A percentile compares a stretch with the other conserved stretches of the same genome.
Conservation (phyloP, 2,797 vertebrate genomes). For the Pseudochaenichthys georgianus region DNA sequence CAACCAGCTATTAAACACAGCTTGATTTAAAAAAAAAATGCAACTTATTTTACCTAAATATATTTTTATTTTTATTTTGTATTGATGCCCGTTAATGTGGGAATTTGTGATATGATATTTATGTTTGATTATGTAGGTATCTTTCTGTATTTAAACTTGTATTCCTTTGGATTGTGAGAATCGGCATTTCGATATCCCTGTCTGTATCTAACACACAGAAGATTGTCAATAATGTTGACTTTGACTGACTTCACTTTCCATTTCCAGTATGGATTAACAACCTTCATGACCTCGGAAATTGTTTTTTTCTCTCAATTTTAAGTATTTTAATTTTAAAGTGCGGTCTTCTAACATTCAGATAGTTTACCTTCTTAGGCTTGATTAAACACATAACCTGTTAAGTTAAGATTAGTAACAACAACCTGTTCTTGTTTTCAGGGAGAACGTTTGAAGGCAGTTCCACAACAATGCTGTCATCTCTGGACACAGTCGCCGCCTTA, state of each 20-base stretch:
- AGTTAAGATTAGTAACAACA: slow-evolving; percentile 3
- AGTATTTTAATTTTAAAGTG: neutral
- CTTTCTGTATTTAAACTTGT: no score
- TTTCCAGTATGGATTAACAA: neutral
- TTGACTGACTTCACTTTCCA: neutral
- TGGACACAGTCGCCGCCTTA: slow-evolving; percentile 90
- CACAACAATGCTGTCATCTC: slow-evolving; percentile 93
- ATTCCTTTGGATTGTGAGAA: no score
- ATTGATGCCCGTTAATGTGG: no score
- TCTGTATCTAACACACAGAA: no score
- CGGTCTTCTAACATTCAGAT: neutral
- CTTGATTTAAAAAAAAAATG: no score
- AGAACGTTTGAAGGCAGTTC: slow-evolving; percentile 95
- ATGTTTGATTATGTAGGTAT: no score
- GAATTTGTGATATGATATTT: no score
- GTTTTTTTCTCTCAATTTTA: neutral
- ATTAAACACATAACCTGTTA: neutral
- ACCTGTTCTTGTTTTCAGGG: slow-evolving; percentile 79
- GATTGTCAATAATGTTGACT: no score
- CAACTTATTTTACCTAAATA: neutral
- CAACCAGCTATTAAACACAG: neutral
- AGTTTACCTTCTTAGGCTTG: neutral
- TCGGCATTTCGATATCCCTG: no score
- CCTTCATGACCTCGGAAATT: neutral
- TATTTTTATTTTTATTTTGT: no score